Evolutionary conservation across 2,888 invertebrate genomes (phyloP), one percentile per base, ranked within the genome.

Genomic region (Ophion ventricosus): DNA sequence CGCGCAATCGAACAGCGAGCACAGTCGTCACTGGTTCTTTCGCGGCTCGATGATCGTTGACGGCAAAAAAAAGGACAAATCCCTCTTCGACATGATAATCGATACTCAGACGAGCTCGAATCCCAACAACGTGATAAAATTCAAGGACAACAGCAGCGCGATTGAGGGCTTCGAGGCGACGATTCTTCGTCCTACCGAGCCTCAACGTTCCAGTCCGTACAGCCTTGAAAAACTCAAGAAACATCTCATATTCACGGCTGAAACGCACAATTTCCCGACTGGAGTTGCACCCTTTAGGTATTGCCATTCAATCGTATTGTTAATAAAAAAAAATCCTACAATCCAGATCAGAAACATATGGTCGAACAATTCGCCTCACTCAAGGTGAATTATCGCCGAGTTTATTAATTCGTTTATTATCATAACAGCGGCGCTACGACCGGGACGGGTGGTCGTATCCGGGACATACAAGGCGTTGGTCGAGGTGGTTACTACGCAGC

Each of bases 1-100:
- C 88, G 99, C 99, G 2, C 99, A 99, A 93, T 98, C 98, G 43
- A 99, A 99, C 93, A 98, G 99, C 93, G 99, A 99, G 93, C 99
- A 99, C 93, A 98, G 98, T 84, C 95, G 99, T 5, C 99, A 99
- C 94, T 99, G 99, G 99, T 99, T 99, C 94, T 99, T 99, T 94
- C 93, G 95, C 94, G 99, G 99, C 0, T 96, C 96, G 91, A 96
- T 98, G 94, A 93, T 97, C 70, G 94, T 99, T 69, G 97, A 99
- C 94, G 98, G 97, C 0, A 93, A 95, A 88, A 96, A 96, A 90
- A 94, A 96, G 87, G 94, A 96, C n/a, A 95, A 97, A 90, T 98
- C 98, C 0, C 94, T 99, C 14, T 97, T 99, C 89, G 96, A 97
- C 91, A 97, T 98, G 97, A 98, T 99, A 69, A 97, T 97, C 90